phyloP scores from a whole-genome alignment of 2,113 vertebrate species.

The Mungos mungo region DNA sequence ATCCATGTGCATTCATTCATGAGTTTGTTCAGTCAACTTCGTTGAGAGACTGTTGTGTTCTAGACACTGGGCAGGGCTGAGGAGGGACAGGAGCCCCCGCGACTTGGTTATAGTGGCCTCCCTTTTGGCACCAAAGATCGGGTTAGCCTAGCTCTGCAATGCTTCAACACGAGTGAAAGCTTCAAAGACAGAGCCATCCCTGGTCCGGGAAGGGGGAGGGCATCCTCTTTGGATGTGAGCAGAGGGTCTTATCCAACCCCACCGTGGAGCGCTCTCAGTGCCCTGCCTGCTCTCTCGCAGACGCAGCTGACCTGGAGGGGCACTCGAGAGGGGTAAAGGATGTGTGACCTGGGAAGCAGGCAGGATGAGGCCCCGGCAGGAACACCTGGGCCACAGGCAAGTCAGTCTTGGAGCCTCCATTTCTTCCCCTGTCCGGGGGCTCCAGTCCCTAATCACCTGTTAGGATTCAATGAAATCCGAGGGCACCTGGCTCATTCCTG shows the following conservation, averaged over 20 bases:
- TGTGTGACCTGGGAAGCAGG: background rate
- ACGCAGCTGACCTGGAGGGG: background rate
- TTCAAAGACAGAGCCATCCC: background rate
- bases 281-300: background rate
- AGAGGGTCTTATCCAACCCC: background rate
- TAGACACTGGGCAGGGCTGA: background rate
- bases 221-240: background rate
- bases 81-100: background rate
- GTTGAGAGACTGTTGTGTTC: background rate
- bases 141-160: background rate
- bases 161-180: background rate
- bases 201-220: no score
- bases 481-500: no score
- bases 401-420: background rate
- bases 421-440: background rate
- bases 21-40: background rate
- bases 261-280: background rate
- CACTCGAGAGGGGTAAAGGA: background rate
- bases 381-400: background rate
- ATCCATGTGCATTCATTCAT: background rate
- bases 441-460: background rate
- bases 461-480: background rate
- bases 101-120: background rate
- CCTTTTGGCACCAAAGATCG: background rate
- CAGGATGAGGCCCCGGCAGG: background rate